A percentile compares a stretch with the other conserved stretches of the same genome.
phyloP scores from a whole-genome alignment of 2,888 invertebrate species.

The Dasypolia templi region DNA sequence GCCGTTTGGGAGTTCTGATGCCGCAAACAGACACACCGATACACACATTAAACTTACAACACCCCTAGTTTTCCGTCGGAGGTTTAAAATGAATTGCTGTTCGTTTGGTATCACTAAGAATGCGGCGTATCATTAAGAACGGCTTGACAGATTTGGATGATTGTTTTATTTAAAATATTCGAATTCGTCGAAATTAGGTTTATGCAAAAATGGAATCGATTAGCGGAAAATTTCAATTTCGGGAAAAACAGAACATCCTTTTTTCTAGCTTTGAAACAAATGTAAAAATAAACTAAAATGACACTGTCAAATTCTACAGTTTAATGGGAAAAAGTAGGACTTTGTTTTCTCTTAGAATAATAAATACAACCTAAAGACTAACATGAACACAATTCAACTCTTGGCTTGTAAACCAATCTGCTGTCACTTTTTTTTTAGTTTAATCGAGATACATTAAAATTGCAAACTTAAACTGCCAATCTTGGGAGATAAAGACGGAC shows the following conservation, averaged over 20 bases:
- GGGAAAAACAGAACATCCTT: not conserved
- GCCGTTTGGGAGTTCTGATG: no score
- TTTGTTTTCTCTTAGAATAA: conserved; percentile 42
- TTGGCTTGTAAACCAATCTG: conserved; percentile 32
- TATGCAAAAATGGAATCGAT: no score
- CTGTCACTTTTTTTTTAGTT: conserved; percentile 4
- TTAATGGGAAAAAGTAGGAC: not conserved
- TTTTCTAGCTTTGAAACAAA: not conserved
- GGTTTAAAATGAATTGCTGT: not conserved
- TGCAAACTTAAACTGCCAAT: not conserved
- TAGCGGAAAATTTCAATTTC: not conserved
- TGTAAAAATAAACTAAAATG: not conserved
- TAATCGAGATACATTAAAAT: conserved; percentile 3
- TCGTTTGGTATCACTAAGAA: no score
- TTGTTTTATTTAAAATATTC: no score
- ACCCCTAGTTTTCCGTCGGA: no score
- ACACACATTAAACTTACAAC: no score
- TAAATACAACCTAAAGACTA: conserved; percentile 52
- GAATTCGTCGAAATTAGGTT: no score
- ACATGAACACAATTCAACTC: conserved; percentile 60
- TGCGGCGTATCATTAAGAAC: not conserved
- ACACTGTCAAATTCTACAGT: not conserved
- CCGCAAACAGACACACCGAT: no score
- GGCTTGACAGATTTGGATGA: not conserved
- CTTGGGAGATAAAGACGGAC: not conserved